These are phyloP conservation scores for Diplosoma virens DNA, from an alignment of 23 tunicate species.

Conservation along the genomic window DNA sequence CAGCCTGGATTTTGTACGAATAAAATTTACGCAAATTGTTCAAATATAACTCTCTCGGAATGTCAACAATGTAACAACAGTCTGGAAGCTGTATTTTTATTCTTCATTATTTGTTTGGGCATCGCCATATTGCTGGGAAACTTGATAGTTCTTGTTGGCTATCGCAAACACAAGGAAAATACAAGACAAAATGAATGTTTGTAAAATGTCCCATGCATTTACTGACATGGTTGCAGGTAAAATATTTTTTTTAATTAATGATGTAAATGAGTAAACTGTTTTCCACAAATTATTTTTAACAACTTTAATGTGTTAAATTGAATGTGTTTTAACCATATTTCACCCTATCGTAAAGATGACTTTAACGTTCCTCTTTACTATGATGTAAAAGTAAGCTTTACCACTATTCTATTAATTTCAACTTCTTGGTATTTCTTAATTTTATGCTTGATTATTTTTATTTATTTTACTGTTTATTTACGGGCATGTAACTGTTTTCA, in stretches of 20 bases:
- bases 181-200: conserved; percentile 33
- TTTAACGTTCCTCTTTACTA: no score
- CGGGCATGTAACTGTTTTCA: no score
- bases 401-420: no score
- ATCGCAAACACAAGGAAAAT: background rate
- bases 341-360: no score
- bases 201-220: conserved; percentile 31
- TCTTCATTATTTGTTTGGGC: conserved; percentile 19
- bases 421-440: no score
- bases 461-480: no score
- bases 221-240: conserved; percentile 37
- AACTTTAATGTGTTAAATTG: background rate
- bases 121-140: conserved; percentile 40
- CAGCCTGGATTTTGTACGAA: background rate
- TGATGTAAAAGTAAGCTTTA: no score
- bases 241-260: background rate
- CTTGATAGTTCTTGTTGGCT: conserved; percentile 7
- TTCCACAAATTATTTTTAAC: background rate
- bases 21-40: background rate
- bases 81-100: conserved; percentile 13
- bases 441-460: no score
- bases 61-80: conserved; percentile 23
- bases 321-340: no score
- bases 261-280: background rate
- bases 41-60: background rate